Percentiles rank a stretch among this genome's conserved stretches.
phyloP scores from a whole-genome alignment of 2,113 vertebrate species.

The Gorsachius goisagi region DNA sequence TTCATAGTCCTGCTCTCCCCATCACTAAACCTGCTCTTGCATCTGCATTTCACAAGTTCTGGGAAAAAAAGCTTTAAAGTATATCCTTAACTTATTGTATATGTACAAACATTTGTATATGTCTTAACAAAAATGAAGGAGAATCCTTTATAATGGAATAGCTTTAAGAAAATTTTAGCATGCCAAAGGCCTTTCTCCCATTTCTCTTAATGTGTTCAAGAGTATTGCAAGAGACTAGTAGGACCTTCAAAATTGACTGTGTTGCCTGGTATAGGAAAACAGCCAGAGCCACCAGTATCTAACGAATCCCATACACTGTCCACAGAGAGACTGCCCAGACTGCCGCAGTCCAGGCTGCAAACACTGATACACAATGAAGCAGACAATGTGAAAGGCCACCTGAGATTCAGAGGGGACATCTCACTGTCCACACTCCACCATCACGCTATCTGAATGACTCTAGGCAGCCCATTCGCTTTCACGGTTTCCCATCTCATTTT shows the following conservation, averaged over 20 bases:
- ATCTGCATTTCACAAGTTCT: neutral
- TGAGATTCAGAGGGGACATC: neutral
- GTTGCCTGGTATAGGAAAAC: neutral
- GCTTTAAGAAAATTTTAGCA: neutral
- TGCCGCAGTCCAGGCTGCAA: neutral
- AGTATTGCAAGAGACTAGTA: neutral
- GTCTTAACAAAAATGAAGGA: neutral
- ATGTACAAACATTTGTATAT: neutral
- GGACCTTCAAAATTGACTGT: fast-evolving
- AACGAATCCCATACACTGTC: neutral
- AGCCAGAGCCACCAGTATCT: neutral
- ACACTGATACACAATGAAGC: neutral
- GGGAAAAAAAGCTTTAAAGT: fast-evolving
- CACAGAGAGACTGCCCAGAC: neutral
- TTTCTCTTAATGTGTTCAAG: neutral
- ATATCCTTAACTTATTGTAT: neutral
- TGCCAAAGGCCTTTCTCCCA: fast-evolving
- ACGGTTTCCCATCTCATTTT: neutral
- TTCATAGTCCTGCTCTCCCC: neutral
- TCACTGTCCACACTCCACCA: neutral
- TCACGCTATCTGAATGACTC: neutral
- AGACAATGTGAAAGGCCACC: neutral
- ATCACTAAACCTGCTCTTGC: neutral
- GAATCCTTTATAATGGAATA: neutral
- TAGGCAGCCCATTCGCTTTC: neutral